A percentile compares a stretch with the other conserved stretches of the same genome.
These are phyloP conservation scores for Orientallactaga bullata DNA, from an alignment of 2,113 vertebrate species.

Conservation along the genomic window DNA sequence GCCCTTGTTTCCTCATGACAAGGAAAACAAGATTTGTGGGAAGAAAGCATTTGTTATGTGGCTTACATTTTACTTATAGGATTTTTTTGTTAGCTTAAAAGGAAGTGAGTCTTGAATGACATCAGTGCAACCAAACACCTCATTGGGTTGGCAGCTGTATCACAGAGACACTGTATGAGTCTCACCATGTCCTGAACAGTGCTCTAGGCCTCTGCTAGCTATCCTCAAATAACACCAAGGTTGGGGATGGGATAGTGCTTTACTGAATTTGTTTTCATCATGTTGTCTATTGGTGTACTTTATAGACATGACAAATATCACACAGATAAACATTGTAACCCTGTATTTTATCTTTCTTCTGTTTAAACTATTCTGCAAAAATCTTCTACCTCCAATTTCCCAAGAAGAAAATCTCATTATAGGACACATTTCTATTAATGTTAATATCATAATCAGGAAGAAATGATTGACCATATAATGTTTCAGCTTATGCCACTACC, in stretches of 20 bases:
- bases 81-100: conserved; percentile 56
- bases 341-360: background rate
- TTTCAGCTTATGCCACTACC: rapidly evolving
- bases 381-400: background rate
- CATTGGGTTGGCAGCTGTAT: background rate
- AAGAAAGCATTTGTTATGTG: conserved; percentile 82
- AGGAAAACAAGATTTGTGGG: conserved; percentile 83
- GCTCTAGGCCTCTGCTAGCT: background rate
- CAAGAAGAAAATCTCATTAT: background rate
- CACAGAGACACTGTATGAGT: background rate
- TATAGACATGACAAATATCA: background rate
- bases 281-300: background rate
- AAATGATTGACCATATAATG: background rate
- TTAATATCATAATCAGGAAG: background rate
- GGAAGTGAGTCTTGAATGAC: conserved; percentile 34
- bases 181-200: rapidly evolving
- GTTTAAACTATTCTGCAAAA: background rate
- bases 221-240: rapidly evolving
- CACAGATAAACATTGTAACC: background rate
- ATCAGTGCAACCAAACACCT: conserved; percentile 2
- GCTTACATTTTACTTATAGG: conserved; percentile 63
- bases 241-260: rapidly evolving
- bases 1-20: conserved; percentile 78
- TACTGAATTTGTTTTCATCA: background rate
- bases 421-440: background rate